Evolutionary conservation across 2,797 vertebrate genomes (phyloP), one percentile per base, ranked within the genome.

Genomic region (Rhinogobio ventralis): DNA sequence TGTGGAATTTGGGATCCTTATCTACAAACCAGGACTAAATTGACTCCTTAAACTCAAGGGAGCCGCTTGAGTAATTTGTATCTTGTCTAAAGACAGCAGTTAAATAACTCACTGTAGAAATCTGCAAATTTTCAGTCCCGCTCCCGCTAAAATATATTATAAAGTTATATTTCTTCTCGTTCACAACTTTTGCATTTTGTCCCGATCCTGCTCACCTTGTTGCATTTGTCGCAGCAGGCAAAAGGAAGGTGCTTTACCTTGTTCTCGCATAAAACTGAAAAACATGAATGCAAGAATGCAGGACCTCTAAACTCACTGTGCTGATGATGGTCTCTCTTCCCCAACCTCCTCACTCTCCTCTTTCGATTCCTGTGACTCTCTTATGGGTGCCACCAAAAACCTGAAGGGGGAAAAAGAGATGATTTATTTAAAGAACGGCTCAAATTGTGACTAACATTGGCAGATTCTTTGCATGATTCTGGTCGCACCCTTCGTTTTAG

Each of bases 241-340:
- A 28, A 28, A 49, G 8, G 28, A 57, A 57, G 20, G 55, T 33
- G 2, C 13, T 62, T 62, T 62, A 14, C 60, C 60, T 28, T 7
- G 14, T 6, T 64, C 13, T 62, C 1, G 25, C 25, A 64, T 17
- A 30, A 14, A 30, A 39, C 1, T 0, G 15, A 49, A 30, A 51
- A 46, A 73, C 60, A 64, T 64, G 60, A 49, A 14, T 23, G 19
- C 8, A 39, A 7, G 19, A 75, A 20, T 75, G 20, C 68, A 83
- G 73, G 60, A 87, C 69, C 49, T 64, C 69, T 83, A 64, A n/a
- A 92, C 91, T 91, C 87, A 87, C 79, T 78, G 89, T 17, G 81
- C 91, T 86, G 89, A 88, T 91, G 91, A 91, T 42, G 83, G 89
- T 91, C 86, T 92, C 92, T 93, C 91, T 91, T 91, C 91, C 92